Conservation (phyloP, 2,888 invertebrate species). For the Drosophila glabriapex region DNA sequence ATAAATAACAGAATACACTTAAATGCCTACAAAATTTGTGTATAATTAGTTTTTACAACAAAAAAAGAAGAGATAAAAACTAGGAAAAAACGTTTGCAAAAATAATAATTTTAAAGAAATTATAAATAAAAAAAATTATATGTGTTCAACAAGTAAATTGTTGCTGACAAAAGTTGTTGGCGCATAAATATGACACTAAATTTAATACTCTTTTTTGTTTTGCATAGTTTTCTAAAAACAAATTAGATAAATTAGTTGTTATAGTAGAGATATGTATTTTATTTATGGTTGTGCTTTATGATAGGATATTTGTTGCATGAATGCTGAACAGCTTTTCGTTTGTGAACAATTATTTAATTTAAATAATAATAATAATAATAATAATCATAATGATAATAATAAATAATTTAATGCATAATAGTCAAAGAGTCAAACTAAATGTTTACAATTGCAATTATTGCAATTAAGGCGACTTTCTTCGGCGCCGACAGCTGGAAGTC, state of each 20-base stretch:
- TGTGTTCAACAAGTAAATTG: constrained; percentile 46
- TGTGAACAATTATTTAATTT: constrained; percentile 67
- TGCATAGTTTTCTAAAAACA: constrained; percentile 46
- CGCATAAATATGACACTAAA: constrained; percentile 84
- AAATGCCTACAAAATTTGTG: constrained; percentile 57
- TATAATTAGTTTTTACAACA: constrained; percentile 41
- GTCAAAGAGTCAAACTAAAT: constrained; percentile 12
- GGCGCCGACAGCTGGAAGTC: constrained; percentile 85
- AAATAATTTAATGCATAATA: constrained; percentile 65
- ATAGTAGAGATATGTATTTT: constrained; percentile 45
- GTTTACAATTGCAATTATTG: not conserved
- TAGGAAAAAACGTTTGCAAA: constrained; percentile 27
- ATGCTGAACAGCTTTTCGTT: constrained; percentile 34
- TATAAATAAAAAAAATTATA: constrained; percentile 28
- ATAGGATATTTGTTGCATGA: constrained; percentile 52
- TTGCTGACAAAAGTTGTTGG: constrained; percentile 35
- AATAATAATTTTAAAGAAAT: constrained; percentile 43
- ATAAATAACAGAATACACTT: constrained; percentile 77
- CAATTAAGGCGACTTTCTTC: constrained; percentile 81
- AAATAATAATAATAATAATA: constrained; percentile 56
- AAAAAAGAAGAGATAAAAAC: constrained; percentile 28
- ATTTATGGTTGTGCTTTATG: constrained; percentile 27
- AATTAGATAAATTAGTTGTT: constrained; percentile 46
- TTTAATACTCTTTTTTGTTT: constrained; percentile 80
- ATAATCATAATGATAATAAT: constrained; percentile 57